These are phyloP conservation scores for Eriosoma lanigerum DNA, from an alignment of 1,140 invertebrate genomes.

Conservation along the genomic window DNA sequence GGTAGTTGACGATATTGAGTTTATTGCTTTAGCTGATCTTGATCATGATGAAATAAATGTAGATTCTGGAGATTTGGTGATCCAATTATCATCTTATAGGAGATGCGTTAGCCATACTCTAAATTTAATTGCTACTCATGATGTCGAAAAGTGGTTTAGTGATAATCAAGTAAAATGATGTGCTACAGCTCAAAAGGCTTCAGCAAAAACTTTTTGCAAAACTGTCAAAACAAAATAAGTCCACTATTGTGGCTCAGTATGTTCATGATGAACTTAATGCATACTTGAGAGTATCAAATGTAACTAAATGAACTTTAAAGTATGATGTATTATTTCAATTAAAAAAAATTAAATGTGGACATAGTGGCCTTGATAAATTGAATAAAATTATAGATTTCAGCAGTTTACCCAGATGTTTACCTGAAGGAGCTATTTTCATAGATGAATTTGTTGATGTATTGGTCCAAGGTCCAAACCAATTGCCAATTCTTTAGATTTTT, in stretches of 20 bases:
- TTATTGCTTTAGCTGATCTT: too few species aligned
- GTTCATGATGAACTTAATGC: neutral
- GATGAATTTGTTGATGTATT: too few species aligned
- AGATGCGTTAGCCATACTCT: neutral
- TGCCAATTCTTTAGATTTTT: too few species aligned
- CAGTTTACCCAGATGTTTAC: too few species aligned
- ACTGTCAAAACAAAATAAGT: neutral
- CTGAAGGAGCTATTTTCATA: too few species aligned
- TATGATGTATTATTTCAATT: slow-evolving; percentile 1
- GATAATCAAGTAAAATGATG: neutral
- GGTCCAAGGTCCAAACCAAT: too few species aligned
- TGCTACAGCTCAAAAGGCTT: neutral
- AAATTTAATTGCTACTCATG: neutral
- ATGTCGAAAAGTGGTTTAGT: too few species aligned
- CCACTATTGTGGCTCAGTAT: neutral
- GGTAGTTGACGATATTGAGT: too few species aligned
- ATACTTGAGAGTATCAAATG: neutral
- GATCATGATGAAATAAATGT: neutral
- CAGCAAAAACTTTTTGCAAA: neutral
- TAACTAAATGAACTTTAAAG: neutral
- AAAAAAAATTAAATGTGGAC: neutral
- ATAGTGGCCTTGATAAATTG: neutral
- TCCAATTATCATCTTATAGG: neutral
- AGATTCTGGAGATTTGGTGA: neutral
- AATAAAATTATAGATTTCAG: too few species aligned